Base-by-base conservation (phyloP, 2,888 invertebrate species). In the Dryomyza anilis region DNA sequence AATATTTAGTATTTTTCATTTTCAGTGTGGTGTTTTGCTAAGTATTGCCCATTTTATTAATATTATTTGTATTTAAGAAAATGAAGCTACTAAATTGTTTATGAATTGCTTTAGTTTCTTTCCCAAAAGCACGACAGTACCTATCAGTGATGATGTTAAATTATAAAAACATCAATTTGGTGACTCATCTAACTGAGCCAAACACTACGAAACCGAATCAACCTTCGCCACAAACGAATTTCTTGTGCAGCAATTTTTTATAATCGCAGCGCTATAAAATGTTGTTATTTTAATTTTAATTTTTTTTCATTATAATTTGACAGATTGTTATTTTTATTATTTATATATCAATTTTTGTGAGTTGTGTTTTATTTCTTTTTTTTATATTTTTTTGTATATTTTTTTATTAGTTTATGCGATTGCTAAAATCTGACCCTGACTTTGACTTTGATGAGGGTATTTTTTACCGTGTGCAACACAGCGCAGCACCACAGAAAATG, bases 381-480 rank as follows among this genome's bases (percentile, higher is more conserved):
- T 48, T 50, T 19, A 21, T 50, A 50, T 3, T 48, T 12, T 50
- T 50, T 50, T 19, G 25, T 23, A 50, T 23, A 50, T 23, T 23
- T 50, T 50, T 23, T 14, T 19, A 23, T 23, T 23, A 2, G 16
- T 21, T 6, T 50, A 14, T 50, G 48, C 48, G 23, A 3, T 50
- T 23, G 21, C 12, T 6, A 19, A 21, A 14, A 25, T 19, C 48
- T 50, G 48, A 50, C 48, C 48, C 48, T 50, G 48, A 50, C 48
- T 50, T 50, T 50, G 48, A 50, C 48, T 50, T 50, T 50, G 48
- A 50, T 50, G 48, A 50, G 48, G 48, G 48, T 50, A 19, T 50
- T 50, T 50, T 50, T 21, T 50, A 10, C 25, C 10, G 14, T 50
- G 43, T 8, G 16, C 39, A 2, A 39, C 39, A 39, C 25, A 10